Evolutionary conservation across 1,140 invertebrate species (phyloP), one percentile per base, ranked within the genome.

Genomic region (Andrena cerasifolii): DNA sequence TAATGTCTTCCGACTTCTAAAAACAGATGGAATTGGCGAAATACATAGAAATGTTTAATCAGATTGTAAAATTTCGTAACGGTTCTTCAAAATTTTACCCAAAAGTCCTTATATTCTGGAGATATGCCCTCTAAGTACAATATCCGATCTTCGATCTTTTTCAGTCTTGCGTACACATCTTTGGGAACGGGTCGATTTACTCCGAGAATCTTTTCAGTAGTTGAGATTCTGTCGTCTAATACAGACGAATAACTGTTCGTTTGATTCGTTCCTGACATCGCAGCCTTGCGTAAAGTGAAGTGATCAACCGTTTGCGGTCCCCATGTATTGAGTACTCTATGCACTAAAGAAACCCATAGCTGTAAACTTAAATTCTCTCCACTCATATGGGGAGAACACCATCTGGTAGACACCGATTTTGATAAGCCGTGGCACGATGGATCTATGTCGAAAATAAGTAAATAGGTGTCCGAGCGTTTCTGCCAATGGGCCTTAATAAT

Each of bases 91-190:
- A 75, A 40, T 31, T 26, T 47, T 93, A 95, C 95, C 94, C 93
- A 95, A 92, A 95, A 94, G 56, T 93, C 91, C 70, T 93, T 93
- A 82, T 96, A 96, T 89, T 96, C 95, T 0, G 95, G 95, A 24
- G 95, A 96, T 79, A 95, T 87, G 26, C 95, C 94, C 92, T 96
- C 95, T 26, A 96, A 89, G 80, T 93, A 91, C 40, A 95, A 87
- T 78, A 96, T 93, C 80, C 94, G 90, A 85, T 96, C 93, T 91
- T 96, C 96, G 12, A 96, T 91, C 58, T 90, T 88, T 90, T 96
- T 96, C 0, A 96, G 84, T 70, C 95, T 92, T 80, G 92, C 84
- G 71, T 95, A 95, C 67, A 96, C 89, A 90, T 94, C 93, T 83
- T 90, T 93, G 0, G 94, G 92, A 3, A 94, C 91, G 16, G 93